Percentiles rank a stretch among this genome's conserved stretches.
Conservation (phyloP, 2,888 invertebrate genomes). For the Drosophila limbata region DNA sequence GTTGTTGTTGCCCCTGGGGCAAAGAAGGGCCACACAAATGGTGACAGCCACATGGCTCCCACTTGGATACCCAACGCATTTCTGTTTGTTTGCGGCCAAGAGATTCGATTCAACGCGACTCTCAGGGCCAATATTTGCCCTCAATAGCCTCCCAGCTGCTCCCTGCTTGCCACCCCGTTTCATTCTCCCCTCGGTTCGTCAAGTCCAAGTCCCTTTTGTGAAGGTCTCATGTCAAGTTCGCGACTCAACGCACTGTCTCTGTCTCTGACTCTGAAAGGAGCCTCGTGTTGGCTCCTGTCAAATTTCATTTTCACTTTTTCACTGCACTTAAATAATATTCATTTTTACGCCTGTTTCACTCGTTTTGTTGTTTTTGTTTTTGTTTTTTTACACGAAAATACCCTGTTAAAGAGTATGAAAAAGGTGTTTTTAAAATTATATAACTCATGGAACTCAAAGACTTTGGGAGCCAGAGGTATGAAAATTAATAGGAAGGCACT, state of each 20-base stretch:
- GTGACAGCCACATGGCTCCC: slow-evolving; percentile 53
- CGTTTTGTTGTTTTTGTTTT: not conserved
- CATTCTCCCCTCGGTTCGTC: not conserved
- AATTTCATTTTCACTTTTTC: slow-evolving; percentile 54
- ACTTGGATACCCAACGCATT: slow-evolving; percentile 25
- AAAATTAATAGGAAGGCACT: no score
- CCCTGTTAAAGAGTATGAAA: not conserved
- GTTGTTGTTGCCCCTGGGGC: slow-evolving; percentile 10
- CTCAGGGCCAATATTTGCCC: slow-evolving; percentile 3
- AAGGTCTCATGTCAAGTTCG: slow-evolving; percentile 30
- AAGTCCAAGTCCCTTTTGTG: not conserved
- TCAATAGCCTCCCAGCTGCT: not conserved
- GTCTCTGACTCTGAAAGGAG: slow-evolving; percentile 12
- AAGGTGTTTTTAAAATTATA: not conserved
- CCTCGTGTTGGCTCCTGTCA: slow-evolving; percentile 56
- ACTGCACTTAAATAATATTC: slow-evolving; percentile 62
- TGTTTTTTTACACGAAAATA: slow-evolving; percentile 3
- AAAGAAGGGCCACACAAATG: slow-evolving; percentile 35
- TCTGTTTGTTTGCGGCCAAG: slow-evolving; percentile 31
- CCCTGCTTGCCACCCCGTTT: not conserved
- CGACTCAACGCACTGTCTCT: slow-evolving; percentile 5
- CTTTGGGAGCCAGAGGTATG: not conserved
- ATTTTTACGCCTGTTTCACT: slow-evolving; percentile 37
- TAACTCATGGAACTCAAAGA: not conserved
- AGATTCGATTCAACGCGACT: slow-evolving; percentile 14